Evolutionary conservation across 2,888 invertebrate species (phyloP), one percentile per base, ranked within the genome.

Genomic region (Leptopilina myrica): DNA sequence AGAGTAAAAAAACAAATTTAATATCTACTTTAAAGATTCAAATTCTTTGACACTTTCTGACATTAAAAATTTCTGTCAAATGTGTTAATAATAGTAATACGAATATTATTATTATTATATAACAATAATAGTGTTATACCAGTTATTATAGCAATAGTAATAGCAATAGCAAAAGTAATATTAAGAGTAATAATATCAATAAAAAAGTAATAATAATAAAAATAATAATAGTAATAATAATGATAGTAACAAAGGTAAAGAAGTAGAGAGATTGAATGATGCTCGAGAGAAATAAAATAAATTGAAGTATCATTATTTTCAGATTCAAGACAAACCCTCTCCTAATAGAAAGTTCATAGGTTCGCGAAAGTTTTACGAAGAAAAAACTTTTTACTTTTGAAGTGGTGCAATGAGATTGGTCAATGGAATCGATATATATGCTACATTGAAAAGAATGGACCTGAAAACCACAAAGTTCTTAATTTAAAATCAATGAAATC

Each of bases 271-370:
- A 20, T 46, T 43, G 7, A 49, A 49, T 26, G 11, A 69, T 67
- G 12, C 9, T 67, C 15, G 49, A 67, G 49, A 12, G 49, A 20
- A 26, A 20, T n/a, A 26, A 73, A 26, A 33, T 73, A 73, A 73
- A 33, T 26, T 73, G 33, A 59, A 59, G 33, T 56, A 53, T 33
- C 33, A 73, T 73, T 73, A 53, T 73, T 73, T 73, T 59, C 73
- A 73, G 40, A 56, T 40, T 33, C n/a, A 56, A 73, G 56, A 73
- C n/a, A 40, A 73, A 15, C 11, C 56, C 56, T 59, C 40, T 59
- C 15, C 5, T n/a, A 73, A 33, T 56, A 11, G 40, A 73, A 73
- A 56, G 56, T 56, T 73, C 73, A 73, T 59, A 73, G 56, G 40
- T 40, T 26, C 8, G 9, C 14, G 33, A 56, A 59, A 73, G n/a